Evolutionary conservation across 2,888 invertebrate genomes (phyloP), one percentile per base, ranked within the genome.

Genomic region (Thyatira batis): DNA sequence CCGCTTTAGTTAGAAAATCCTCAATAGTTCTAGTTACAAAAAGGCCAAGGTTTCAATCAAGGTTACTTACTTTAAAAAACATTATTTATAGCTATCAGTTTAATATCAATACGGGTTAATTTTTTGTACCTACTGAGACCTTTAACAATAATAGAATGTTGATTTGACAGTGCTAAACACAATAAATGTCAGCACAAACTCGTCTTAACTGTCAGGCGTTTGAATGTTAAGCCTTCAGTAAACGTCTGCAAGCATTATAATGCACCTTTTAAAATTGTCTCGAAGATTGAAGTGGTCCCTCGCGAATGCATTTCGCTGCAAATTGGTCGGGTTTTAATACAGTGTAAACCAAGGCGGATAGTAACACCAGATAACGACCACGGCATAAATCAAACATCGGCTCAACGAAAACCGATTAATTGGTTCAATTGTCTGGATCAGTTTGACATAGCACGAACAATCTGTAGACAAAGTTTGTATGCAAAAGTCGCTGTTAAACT

Each of bases 391-490:
- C 78, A 77, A 80, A 82, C 70, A 68, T 57, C 57, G 65, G 61
- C 64, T 70, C 39, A 65, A 69, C 72, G 76, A 76, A 81, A 82
- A 81, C 78, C 82, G 79, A 87, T 87, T 89, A 88, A 89, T 88
- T 86, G 82, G 79, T 80, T 76, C 83, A 85, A 87, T 87, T 87
- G 84, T 84, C 77, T 76, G 76, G 76, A 87, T 82, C 82, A 80
- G 79, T 85, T 85, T 85, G 84, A 88, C 84, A 84, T 82, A 75
- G 76, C 80, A 73, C 80, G 85, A 84, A 84, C 85, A 82, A 83
- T 84, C 82, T 78, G 78, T 73, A 76, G 84, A 60, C 81, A 82
- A 90, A 89, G 86, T 89, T 89, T 84, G 79, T 78, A 87, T 84
- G 84, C 86, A 86, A 87, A 88, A 87, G 85, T 87, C 80, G 78